phyloP scores from a whole-genome alignment of 2,797 vertebrate species.

The Alectoris magna region DNA sequence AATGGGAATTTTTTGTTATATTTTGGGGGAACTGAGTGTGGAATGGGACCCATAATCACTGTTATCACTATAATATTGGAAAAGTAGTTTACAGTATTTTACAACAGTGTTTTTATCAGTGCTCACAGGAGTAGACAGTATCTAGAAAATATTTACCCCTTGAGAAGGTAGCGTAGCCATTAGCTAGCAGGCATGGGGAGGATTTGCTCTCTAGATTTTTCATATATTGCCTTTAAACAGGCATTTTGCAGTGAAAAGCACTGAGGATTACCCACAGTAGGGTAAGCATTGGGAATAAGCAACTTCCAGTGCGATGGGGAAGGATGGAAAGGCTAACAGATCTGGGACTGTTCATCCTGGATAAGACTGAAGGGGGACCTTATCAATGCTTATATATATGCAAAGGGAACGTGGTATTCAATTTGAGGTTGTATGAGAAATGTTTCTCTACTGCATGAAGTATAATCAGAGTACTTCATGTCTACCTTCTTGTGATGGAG shows the following conservation, averaged over 20 bases:
- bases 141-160: neutral
- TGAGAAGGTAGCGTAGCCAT: fast-evolving
- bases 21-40: neutral
- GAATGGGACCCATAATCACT: neutral
- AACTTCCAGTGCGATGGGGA: fast-evolving
- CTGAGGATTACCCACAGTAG: fast-evolving
- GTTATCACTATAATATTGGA: neutral
- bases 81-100: neutral
- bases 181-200: neutral
- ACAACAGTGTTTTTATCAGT: neutral
- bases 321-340: neutral
- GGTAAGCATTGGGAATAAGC: neutral
- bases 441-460: neutral
- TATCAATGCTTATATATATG: too few species aligned
- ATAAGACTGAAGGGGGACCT: too few species aligned
- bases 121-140: neutral
- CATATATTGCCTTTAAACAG: fast-evolving
- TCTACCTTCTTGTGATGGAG: fast-evolving
- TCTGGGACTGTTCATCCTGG: too few species aligned
- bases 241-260: neutral
- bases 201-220: neutral
- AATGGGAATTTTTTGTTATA: neutral
- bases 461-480: neutral
- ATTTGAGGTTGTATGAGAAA: neutral
- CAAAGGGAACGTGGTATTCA: fast-evolving